A percentile compares a stretch with the other conserved stretches of the same genome.
phyloP scores from a whole-genome alignment of 1,140 invertebrate genomes.

The Lepidostoma basale region DNA sequence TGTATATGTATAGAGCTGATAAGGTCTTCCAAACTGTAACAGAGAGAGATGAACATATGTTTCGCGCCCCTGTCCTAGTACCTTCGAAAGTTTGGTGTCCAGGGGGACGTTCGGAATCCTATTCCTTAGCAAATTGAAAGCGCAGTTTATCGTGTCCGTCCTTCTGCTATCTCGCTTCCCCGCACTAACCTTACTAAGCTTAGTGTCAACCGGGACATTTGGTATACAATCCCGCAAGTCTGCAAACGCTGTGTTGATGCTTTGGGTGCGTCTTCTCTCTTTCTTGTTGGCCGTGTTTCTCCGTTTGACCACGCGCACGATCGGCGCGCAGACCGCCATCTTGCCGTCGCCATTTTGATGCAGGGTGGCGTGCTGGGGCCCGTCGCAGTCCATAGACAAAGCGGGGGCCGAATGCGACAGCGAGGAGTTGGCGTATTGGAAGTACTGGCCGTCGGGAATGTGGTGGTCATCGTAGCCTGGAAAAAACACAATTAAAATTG shows the following conservation, averaged over 20 bases:
- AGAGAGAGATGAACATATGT: not conserved
- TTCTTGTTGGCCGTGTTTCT: constrained; percentile 91
- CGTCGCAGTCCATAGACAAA: constrained; percentile 51
- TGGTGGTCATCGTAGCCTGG: constrained; percentile 36
- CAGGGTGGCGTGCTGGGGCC: constrained; percentile 48
- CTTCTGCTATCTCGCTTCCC: constrained; percentile 68
- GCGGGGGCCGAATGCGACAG: constrained; percentile 32
- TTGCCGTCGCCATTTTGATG: constrained; percentile 40
- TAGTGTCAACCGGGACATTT: constrained; percentile 94
- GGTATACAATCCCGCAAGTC: constrained; percentile 92
- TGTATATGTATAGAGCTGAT: too few species aligned
- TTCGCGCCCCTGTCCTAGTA: constrained; percentile 45
- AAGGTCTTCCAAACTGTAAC: too few species aligned
- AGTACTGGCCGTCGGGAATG: constrained; percentile 26
- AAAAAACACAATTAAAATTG: too few species aligned
- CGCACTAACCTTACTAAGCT: constrained; percentile 78
- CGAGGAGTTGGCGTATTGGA: constrained; percentile 33
- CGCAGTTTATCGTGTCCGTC: constrained; percentile 81
- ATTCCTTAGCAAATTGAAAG: constrained; percentile 82
- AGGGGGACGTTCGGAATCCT: constrained; percentile 90
- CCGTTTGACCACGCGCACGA: constrained; percentile 71
- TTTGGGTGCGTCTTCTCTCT: constrained; percentile 88
- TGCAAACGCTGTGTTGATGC: constrained; percentile 94
- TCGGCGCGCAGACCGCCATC: constrained; percentile 47
- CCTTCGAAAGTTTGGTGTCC: constrained; percentile 87